phyloP scores from a whole-genome alignment of 1,140 invertebrate species.

The Drosophila pruinosa region DNA sequence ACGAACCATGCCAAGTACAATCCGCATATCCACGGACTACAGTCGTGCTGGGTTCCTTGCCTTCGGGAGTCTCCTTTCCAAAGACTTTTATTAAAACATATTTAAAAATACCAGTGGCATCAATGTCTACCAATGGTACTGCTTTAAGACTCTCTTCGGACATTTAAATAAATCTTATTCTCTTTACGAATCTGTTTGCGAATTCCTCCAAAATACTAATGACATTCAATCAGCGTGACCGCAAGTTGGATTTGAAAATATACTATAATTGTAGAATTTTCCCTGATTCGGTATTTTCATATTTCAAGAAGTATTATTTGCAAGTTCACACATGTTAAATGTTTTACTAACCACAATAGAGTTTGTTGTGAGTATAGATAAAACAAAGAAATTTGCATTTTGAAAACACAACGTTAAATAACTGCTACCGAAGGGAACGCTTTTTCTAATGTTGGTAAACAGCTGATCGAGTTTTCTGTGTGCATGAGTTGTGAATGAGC shows the following conservation, averaged over 20 bases:
- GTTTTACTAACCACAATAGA: too few species aligned
- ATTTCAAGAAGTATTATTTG: too few species aligned
- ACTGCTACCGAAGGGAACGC: neutral
- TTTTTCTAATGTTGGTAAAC: constrained; percentile 4
- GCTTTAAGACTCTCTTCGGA: constrained; percentile 64
- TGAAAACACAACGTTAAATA: neutral
- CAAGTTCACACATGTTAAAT: too few species aligned
- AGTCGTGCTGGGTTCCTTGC: constrained; percentile 84
- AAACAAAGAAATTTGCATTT: neutral
- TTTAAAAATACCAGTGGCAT: constrained; percentile 91
- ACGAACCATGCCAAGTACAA: constrained; percentile 88
- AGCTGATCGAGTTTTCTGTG: constrained; percentile 16
- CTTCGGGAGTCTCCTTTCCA: constrained; percentile 71
- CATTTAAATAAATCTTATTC: constrained; percentile 63
- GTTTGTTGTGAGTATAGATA: too few species aligned
- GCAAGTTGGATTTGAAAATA: neutral
- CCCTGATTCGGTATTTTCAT: neutral
- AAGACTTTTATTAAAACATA: constrained; percentile 92
- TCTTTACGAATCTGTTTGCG: neutral
- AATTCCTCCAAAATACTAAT: neutral
- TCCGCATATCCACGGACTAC: constrained; percentile 89
- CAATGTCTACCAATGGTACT: constrained; percentile 90
- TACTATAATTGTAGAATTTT: neutral
- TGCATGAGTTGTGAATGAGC: constrained; percentile 17
- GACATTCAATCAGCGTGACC: neutral